These are phyloP conservation scores for Burhinus oedicnemus DNA, from an alignment of 2,113 vertebrate species.

Conservation along the genomic window DNA sequence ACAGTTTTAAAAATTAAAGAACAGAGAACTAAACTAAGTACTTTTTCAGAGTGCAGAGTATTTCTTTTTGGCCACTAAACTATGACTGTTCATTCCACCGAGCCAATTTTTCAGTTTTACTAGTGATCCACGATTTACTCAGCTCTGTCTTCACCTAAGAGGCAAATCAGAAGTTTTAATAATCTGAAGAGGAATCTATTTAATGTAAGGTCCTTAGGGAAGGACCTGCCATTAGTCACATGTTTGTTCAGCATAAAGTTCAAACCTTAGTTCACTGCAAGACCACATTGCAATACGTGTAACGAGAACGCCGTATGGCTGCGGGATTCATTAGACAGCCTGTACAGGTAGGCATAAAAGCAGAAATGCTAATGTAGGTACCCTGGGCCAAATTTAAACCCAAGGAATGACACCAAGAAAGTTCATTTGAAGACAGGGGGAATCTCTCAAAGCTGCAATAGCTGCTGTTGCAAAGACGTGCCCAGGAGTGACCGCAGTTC, in stretches of 20 bases:
- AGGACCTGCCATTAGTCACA: not conserved
- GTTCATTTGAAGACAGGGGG: not conserved
- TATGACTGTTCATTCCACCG: not conserved
- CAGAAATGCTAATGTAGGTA: not conserved
- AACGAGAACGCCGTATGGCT: not conserved
- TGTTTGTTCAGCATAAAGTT: not conserved
- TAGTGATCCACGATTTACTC: not conserved
- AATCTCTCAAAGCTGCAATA: not conserved
- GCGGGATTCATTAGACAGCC: not conserved
- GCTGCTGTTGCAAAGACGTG: not conserved
- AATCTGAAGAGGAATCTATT: not conserved
- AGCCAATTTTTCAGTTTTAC: not conserved
- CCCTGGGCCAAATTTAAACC: not conserved
- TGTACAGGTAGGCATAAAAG: not conserved
- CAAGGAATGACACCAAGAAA: not conserved
- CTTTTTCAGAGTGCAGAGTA: not conserved
- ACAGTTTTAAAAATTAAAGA: constrained; percentile 42
- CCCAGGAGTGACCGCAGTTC: not conserved
- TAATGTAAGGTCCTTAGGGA: not conserved
- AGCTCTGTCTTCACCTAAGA: not conserved
- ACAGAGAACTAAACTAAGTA: not conserved
- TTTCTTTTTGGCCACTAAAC: not conserved
- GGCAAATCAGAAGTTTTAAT: not conserved
- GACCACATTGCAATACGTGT: not conserved
- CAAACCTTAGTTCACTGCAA: not conserved